Conservation (phyloP, 2,888 invertebrate species). For the Nymphalis c-album region DNA sequence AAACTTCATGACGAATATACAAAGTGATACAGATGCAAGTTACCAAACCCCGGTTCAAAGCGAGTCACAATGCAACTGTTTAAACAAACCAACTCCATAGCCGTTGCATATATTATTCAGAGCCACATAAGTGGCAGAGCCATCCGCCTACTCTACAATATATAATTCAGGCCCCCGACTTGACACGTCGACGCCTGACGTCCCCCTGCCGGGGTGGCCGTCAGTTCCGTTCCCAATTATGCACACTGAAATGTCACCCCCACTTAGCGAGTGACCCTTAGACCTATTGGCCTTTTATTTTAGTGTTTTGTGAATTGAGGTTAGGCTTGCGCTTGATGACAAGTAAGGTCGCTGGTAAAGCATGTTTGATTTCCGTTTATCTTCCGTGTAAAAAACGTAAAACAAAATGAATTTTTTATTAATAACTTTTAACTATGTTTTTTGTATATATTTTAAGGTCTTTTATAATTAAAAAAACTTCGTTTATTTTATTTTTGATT, state of each 20-base stretch:
- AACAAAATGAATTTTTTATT: neutral
- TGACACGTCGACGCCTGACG: slow-evolving; percentile 77
- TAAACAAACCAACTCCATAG: slow-evolving; percentile 53
- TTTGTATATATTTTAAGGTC: too few relatives aligned
- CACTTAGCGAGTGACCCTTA: slow-evolving; percentile 77
- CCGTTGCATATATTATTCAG: slow-evolving; percentile 73
- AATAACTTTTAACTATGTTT: too few relatives aligned
- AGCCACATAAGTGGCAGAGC: slow-evolving; percentile 73
- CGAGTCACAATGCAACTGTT: slow-evolving; percentile 38
- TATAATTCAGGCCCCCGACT: slow-evolving; percentile 73
- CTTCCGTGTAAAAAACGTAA: neutral
- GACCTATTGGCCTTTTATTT: slow-evolving; percentile 79
- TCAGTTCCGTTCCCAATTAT: slow-evolving; percentile 78
- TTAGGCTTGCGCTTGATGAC: slow-evolving; percentile 55
- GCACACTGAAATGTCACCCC: slow-evolving; percentile 74
- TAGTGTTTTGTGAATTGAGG: slow-evolving; percentile 58
- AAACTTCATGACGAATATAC: neutral
- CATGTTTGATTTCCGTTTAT: neutral
- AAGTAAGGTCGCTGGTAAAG: slow-evolving; percentile 39
- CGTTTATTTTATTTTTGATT: too few relatives aligned
- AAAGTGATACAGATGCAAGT: slow-evolving; percentile 6
- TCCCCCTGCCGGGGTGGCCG: slow-evolving; percentile 52
- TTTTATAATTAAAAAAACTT: too few relatives aligned
- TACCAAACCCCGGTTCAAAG: slow-evolving; percentile 25
- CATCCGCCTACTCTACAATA: slow-evolving; percentile 72